Percentiles rank a stretch among this genome's conserved stretches.
Evolutionary conservation across 2,113 vertebrate species (phyloP).

Genomic region (Climacteris rufus): DNA sequence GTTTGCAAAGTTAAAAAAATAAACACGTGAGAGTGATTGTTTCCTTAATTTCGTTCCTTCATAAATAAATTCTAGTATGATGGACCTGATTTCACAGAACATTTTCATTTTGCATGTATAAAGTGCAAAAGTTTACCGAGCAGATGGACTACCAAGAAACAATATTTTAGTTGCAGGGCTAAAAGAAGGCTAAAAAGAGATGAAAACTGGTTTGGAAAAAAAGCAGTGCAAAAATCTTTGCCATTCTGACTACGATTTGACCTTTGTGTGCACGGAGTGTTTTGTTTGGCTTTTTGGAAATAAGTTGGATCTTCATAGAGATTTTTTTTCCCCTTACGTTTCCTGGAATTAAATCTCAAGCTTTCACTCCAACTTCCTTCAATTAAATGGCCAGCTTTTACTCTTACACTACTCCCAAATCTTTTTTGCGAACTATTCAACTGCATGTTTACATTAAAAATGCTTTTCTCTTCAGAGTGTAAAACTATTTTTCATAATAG

Average conservation of each 20-base stretch:
- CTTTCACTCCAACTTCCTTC: conserved; percentile 17
- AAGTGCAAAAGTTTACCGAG: background rate
- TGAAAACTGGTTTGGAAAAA: background rate
- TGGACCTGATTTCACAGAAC: background rate
- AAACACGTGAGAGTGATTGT: fast-evolving
- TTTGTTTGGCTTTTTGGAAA: conserved; percentile 12
- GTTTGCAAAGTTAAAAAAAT: background rate
- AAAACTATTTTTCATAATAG: background rate
- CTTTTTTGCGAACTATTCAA: background rate
- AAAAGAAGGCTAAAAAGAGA: background rate
- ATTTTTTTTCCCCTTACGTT: background rate
- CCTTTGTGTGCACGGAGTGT: background rate
- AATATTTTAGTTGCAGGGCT: background rate
- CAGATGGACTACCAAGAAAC: background rate
- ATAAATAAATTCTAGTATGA: background rate
- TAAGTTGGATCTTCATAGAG: background rate
- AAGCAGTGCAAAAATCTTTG: background rate
- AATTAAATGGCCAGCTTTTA: background rate
- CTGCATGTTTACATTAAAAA: background rate
- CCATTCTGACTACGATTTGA: background rate
- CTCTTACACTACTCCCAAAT: background rate
- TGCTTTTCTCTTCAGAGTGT: background rate
- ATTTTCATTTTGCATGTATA: background rate
- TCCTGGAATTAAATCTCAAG: conserved; percentile 26
- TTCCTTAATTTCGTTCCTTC: background rate